Base-by-base conservation (phyloP, 2,797 vertebrate species). In the Astyanax mexicanus region DNA sequence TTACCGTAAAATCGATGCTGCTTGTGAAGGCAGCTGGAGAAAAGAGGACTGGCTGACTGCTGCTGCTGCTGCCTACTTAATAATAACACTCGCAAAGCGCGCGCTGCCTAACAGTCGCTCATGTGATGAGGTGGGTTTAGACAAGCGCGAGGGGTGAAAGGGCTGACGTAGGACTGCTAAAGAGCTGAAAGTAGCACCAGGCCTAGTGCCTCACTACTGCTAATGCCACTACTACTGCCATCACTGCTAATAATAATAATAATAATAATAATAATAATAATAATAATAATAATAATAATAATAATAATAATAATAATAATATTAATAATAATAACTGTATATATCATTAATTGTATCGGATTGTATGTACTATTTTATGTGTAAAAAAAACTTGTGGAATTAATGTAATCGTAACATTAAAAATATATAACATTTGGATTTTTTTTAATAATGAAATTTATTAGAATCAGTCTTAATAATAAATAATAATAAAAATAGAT, bases 1-100 rank as follows among this genome's bases (percentile, higher is more conserved):
- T 95, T 95, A 96, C 95, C 93, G 93, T 96, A 94, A 96, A 97
- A 97, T 97, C 96, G 94, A 97, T 97, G 95, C 92, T 94, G 66
- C 57, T 94, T 93, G 75, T 60, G 76, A 29, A 78, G 95, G 94
- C 94, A 94, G 94, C 93, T 94, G 94, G 95, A 95, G 91, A 93
- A 92, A 88, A 84, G 87, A 85, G 86, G 91, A 91, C 91, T 88
- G 90, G 89, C 88, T 82, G 85, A 86, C 88, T 91, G 90, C 87
- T 83, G 64, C 29, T 32, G 29, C 29, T 32, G 2, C 29, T 32
- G 29, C 29, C 78, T 86, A 87, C 21, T 71, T 71, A 45, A 71
- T 45, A 62, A 71, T 65, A 76, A 73, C 68, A 71, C 19, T 70
- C 38, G 10, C 35, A 64, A 57, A 57, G 54, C 54, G 3, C 54